Conservation (phyloP, 2,113 vertebrate species). For the Trochalopteron elliotii region DNA sequence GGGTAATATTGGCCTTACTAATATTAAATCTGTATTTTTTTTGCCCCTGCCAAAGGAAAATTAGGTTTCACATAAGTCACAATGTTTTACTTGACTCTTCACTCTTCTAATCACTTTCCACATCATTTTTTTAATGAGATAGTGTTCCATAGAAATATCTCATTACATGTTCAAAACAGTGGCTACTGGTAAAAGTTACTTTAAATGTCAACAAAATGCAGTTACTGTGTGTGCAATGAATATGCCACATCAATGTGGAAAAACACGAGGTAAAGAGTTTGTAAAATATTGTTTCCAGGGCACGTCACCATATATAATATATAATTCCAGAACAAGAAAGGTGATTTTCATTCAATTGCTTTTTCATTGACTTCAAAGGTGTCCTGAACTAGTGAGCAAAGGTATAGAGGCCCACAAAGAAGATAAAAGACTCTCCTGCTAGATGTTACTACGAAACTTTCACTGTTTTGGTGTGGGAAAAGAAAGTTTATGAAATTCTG, state of each 20-base stretch:
- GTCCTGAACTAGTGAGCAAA: not conserved
- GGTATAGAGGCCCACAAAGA: not conserved
- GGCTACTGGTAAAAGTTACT: not conserved
- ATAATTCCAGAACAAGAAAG: not conserved
- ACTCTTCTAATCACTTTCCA: not conserved
- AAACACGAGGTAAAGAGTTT: not conserved
- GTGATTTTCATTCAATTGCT: not conserved
- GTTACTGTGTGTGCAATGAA: not conserved
- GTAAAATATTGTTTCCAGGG: not conserved
- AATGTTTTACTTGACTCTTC: not conserved
- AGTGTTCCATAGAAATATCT: not conserved
- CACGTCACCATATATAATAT: not conserved
- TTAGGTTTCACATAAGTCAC: not conserved
- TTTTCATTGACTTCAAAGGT: not conserved
- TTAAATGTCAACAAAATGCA: not conserved
- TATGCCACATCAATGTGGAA: not conserved
- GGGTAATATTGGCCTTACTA: not conserved
- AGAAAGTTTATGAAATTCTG: not conserved
- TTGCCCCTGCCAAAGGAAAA: not conserved
- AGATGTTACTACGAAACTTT: not conserved
- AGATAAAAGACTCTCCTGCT: not conserved
- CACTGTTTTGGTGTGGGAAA: not conserved
- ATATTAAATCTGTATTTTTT: not conserved
- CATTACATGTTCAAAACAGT: not conserved
- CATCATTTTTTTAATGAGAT: not conserved